A percentile compares a stretch with the other conserved stretches of the same genome.
phyloP scores from a whole-genome alignment of 2,113 vertebrate species.

The Brachyistius frenatus region DNA sequence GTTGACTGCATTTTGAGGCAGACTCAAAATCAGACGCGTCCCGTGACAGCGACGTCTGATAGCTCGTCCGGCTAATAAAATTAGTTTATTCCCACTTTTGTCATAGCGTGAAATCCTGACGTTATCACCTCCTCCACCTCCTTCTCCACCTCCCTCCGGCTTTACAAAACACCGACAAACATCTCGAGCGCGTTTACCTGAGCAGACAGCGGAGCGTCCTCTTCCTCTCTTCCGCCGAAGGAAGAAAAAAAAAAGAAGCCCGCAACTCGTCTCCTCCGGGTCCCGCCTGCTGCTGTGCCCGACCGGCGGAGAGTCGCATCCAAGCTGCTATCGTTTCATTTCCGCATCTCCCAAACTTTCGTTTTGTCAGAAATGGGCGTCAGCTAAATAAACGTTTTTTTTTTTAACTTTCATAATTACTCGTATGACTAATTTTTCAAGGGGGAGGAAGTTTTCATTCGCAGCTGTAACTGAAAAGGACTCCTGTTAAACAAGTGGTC shows the following conservation, averaged over 20 bases:
- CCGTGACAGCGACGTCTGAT: background rate
- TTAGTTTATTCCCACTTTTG: background rate
- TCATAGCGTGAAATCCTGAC: background rate
- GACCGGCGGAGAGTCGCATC: background rate
- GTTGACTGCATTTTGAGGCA: background rate
- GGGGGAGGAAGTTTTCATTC: too few species aligned
- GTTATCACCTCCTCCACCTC: background rate
- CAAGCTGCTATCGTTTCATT: background rate
- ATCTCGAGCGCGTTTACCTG: background rate
- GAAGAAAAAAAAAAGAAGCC: too few species aligned
- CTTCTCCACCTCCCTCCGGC: too few species aligned
- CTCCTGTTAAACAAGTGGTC: too few species aligned
- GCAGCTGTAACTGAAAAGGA: too few species aligned
- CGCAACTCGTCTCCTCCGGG: background rate
- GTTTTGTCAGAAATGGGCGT: slow-evolving; percentile 80
- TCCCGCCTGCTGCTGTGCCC: background rate
- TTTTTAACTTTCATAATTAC: background rate
- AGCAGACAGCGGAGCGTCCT: background rate
- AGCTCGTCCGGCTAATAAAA: background rate
- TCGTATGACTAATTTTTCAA: background rate
- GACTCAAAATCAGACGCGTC: background rate
- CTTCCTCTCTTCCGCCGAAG: too few species aligned
- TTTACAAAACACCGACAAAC: background rate
- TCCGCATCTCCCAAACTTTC: slow-evolving; percentile 73
- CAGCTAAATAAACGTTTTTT: background rate